These are phyloP conservation scores for Ondatra zibethicus DNA, from an alignment of 2,113 vertebrate genomes.

Conservation along the genomic window DNA sequence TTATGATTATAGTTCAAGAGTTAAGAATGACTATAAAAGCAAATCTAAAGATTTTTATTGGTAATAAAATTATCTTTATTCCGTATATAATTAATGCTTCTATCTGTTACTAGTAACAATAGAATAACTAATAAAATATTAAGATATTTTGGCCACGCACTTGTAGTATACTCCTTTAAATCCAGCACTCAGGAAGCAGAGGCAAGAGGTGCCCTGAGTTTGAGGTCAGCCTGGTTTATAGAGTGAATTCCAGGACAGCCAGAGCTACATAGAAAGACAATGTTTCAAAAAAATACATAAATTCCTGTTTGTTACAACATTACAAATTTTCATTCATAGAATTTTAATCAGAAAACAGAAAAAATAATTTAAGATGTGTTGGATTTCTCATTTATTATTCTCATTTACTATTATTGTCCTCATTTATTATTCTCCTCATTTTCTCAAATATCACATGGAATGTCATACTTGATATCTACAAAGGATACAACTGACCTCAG, in stretches of 20 bases:
- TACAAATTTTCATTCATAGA: not conserved
- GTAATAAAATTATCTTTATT: not conserved
- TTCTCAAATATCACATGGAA: not conserved
- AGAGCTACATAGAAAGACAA: not conserved
- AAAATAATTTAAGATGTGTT: not conserved
- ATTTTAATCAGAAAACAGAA: not conserved
- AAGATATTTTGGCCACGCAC: not conserved
- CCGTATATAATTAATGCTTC: not conserved
- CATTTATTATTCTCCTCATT: not conserved
- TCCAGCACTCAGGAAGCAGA: not conserved
- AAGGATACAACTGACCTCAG: not conserved
- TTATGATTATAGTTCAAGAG: not conserved
- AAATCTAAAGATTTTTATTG: not conserved
- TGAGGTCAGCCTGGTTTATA: not conserved
- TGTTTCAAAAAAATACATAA: not conserved
- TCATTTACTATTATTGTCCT: too few species aligned
- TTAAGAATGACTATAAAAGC: not conserved
- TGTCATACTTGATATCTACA: not conserved
- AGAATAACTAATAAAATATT: not conserved
- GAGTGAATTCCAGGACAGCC: not conserved
- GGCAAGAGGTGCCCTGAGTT: too few species aligned
- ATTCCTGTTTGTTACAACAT: not conserved
- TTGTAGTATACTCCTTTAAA: not conserved
- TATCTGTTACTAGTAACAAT: not conserved
- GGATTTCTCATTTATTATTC: not conserved